Percentiles rank a stretch among this genome's conserved stretches.
Conservation (phyloP, 2,888 invertebrate genomes). For the Hydrotaea cyrtoneurina region DNA sequence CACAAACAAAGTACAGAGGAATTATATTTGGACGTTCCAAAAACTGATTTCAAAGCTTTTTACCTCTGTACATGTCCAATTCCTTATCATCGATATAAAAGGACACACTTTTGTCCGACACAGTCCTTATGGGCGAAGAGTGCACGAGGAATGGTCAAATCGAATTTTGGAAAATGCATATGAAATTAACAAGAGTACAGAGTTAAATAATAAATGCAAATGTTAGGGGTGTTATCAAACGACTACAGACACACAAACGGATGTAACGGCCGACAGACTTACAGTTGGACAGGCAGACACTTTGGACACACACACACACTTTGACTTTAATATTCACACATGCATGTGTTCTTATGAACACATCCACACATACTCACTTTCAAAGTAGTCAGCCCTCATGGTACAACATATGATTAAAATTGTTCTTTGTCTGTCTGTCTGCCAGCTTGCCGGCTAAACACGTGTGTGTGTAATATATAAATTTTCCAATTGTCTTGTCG, state of each 20-base stretch:
- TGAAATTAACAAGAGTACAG: constrained; percentile 6
- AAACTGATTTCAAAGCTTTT: no score
- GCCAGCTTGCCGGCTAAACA: neutral
- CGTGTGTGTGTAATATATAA: constrained; percentile 36
- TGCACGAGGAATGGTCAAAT: constrained; percentile 28
- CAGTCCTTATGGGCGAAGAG: constrained; percentile 13
- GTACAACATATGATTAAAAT: constrained; percentile 53
- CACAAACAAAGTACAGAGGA: no score
- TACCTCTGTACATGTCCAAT: no score
- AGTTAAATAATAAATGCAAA: constrained; percentile 37
- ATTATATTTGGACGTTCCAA: no score
- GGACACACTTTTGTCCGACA: neutral
- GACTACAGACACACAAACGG: neutral
- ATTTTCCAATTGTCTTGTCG: constrained; percentile 53
- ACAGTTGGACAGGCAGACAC: neutral
- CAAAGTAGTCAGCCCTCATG: constrained; percentile 9
- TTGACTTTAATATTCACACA: neutral
- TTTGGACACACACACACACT: constrained; percentile 11
- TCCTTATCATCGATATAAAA: no score
- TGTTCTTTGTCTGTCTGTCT: constrained; percentile 34
- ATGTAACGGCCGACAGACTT: neutral
- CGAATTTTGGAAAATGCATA: constrained; percentile 25
- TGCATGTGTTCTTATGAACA: neutral
- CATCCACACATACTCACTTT: neutral
- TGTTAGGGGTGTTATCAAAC: constrained; percentile 48